Base-by-base conservation (phyloP, 2,113 vertebrate species). In the Aythya baeri region DNA sequence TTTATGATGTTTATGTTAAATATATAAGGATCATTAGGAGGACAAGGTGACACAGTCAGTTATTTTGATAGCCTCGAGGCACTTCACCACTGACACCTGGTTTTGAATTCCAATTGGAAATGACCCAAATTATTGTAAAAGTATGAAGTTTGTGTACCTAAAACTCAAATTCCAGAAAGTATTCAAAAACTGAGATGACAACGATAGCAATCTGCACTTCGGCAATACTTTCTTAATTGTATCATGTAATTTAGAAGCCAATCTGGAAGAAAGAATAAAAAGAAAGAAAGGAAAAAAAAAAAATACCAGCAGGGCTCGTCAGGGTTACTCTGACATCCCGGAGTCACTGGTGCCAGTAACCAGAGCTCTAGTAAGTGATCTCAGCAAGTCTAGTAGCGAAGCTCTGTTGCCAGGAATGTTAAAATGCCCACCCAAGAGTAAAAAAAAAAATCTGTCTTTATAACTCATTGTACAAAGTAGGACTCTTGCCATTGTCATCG, bases 21-120 rank as follows among this genome's bases (percentile, higher is more conserved):
- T 96, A 96, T 91, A 91, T 96, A 93, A 97, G 96, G 97, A 97
- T 97, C 97, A 96, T 97, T 97, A 97, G 95, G 94, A 97, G 96
- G 97, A 97, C 97, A 97, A 98, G 97, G 97, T 97, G 97, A 97
- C 97, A 97, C 86, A 95, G 91, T 81, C 93, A 91, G 85, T 96
- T 97, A 95, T 97, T 96, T 94, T 96, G 89, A 96, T 94, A 94
- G 96, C 96, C 97, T 97, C 14, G 22, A 97, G 97, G 93, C 95
- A 96, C 94, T 97, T 96, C 95, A 94, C 94, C 78, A 62, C 94
- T 97, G 97, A 93, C 96, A 97, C 93, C 78, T 95, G 94, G 65
- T 58, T 65, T 92, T 92, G 93, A 93, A 97, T 97, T 96, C 94
- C 95, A 92, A 82, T 91, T 97, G 96, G 92, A 95, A 94, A 93